These are phyloP conservation scores for Nebria brevicollis DNA, from an alignment of 2,888 invertebrate species.

Conservation along the genomic window DNA sequence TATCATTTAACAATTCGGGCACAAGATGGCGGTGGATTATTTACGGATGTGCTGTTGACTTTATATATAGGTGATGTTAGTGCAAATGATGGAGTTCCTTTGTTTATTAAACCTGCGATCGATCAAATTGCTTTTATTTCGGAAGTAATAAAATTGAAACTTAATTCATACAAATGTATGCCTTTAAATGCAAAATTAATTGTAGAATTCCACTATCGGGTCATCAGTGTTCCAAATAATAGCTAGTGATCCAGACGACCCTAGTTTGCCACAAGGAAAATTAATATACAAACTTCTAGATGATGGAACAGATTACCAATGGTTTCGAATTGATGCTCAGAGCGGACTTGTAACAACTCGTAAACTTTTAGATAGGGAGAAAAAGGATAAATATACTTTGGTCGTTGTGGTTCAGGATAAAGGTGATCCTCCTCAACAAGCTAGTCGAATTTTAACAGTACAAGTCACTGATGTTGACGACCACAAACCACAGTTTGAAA, in stretches of 20 bases:
- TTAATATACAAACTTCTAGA: slow-evolving; percentile 77
- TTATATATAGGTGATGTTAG: slow-evolving; percentile 83
- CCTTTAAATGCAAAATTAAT: slow-evolving; percentile 34
- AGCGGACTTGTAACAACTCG: slow-evolving; percentile 79
- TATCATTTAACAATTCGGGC: slow-evolving; percentile 76
- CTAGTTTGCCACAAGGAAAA: slow-evolving; percentile 78
- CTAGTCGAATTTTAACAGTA: slow-evolving; percentile 76
- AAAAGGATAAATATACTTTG: slow-evolving; percentile 77
- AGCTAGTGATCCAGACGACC: slow-evolving; percentile 82
- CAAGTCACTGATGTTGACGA: slow-evolving; percentile 80
- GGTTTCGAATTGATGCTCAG: slow-evolving; percentile 72
- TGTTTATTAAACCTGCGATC: slow-evolving; percentile 75
- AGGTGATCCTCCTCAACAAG: slow-evolving; percentile 80
- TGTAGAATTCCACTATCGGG: slow-evolving; percentile 76
- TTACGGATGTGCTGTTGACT: slow-evolving; percentile 70
- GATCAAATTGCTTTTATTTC: slow-evolving; percentile 76
- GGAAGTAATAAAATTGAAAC: slow-evolving; percentile 65
- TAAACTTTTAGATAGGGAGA: slow-evolving; percentile 77
- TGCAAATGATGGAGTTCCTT: slow-evolving; percentile 82
- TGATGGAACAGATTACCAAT: slow-evolving; percentile 72
- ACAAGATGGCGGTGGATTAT: slow-evolving; percentile 75
- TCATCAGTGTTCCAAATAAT: slow-evolving; percentile 80
- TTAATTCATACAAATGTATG: too few species aligned
- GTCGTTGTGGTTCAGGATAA: slow-evolving; percentile 81
- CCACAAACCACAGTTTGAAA: slow-evolving; percentile 77